Base-by-base conservation (phyloP, 2,888 invertebrate species). In the Orthosia incerta region DNA sequence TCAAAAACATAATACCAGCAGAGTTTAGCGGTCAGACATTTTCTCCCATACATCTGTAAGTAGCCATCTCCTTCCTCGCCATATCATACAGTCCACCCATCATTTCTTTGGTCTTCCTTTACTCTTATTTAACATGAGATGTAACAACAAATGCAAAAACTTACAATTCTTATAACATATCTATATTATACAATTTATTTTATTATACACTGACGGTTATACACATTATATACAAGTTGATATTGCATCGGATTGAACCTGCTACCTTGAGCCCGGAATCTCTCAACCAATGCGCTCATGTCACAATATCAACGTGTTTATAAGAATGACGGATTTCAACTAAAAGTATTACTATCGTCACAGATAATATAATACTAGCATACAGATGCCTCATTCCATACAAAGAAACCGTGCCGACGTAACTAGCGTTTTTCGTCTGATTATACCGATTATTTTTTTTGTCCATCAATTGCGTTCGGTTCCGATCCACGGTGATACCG, bases 171-270 rank as follows among this genome's bases (percentile, higher is more conserved):
- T 16, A 60, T n/a, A 59, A 39, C 39, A 7, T 9, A 31, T 51
- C 50, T 56, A 65, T 55, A 51, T 45, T 45, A 67, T 56, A 71
- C 67, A 71, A 13, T 56, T 56, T 16, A 56, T 20, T n/a, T 55
- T 31, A 46, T 65, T 26, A 70, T n/a, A 51, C 23, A n/a, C 20
- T 57, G 74, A 26, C 62, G 20, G 55, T 46, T 39, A 16, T n/a
- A 23, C 63, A 64, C 26, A 11, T 51, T 57, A 66, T 31, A 68
- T 9, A 18, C 68, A 76, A 48, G 26, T 26, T 13, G 53, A 76
- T 66, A 59, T 74, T 23, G 12, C n/a, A 20, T 23, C 1, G 39
- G 26, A 56, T 51, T 23, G 68, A 68, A 74, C 39, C 48, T 26
- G 68, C 26, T 53, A 48, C 59, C 13, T 3, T 20, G 5, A 18